phyloP scores from a whole-genome alignment of 2,113 vertebrate species.

The Canis aureus region DNA sequence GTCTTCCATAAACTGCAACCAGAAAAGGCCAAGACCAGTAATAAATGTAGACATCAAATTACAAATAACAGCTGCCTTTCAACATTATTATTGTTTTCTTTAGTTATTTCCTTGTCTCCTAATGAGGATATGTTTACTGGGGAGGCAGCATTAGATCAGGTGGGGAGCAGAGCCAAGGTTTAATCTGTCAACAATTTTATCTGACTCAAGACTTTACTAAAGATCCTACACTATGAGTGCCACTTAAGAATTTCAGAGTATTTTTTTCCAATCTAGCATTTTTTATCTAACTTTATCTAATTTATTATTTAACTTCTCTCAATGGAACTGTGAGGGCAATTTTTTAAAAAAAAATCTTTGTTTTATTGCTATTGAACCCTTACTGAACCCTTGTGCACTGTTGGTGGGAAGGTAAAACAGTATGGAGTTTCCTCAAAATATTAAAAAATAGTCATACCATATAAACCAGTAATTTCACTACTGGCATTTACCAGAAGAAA shows the following conservation, averaged over 20 bases:
- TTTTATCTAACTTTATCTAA: neutral
- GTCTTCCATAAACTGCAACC: neutral
- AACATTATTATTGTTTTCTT: neutral
- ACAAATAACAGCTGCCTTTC: neutral
- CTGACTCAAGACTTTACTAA: neutral
- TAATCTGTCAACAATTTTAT: neutral
- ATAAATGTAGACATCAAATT: neutral
- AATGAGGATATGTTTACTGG: neutral
- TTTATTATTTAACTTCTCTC: neutral
- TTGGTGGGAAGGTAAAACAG: neutral
- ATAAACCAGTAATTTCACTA: neutral
- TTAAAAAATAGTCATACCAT: neutral
- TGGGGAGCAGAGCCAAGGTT: neutral
- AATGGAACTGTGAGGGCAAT: neutral
- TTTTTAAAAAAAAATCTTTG: neutral
- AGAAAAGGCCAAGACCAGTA: neutral
- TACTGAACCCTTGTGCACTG: neutral
- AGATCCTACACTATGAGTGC: neutral
- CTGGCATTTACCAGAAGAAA: neutral
- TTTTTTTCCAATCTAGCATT: neutral
- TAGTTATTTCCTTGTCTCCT: neutral
- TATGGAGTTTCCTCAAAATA: neutral
- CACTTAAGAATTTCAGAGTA: constrained; percentile 4
- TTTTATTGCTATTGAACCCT: neutral
- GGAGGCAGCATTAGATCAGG: neutral